Base-by-base conservation (phyloP, 2,888 invertebrate genomes). In the Drosophila antonietae region DNA sequence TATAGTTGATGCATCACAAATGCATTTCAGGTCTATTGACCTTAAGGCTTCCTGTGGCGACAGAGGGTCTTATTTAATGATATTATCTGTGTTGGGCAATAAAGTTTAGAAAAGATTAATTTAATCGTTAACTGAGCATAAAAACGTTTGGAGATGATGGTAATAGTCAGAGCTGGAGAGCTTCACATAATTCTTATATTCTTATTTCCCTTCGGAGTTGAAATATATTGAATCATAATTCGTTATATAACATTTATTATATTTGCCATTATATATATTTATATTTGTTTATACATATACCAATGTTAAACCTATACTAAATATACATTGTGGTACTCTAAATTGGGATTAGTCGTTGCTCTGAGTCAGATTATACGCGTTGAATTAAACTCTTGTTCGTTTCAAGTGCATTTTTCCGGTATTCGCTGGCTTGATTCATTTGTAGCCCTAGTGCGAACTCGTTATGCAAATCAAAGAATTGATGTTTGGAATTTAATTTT, bases 401-500 rank as follows among this genome's bases (percentile, higher is more conserved):
- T 31, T 6, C 10, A 3, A 47, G 37, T 33, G 10, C 1, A 18
- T 55, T 51, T 62, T 33, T 44, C 15, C 33, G 14, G 20, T 15
- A 33, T 56, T 31, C 18, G 33, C 14, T 35, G 18, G 20, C 6
- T 46, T 20, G 20, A n/a, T 74, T 31, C 28, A 41, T 28, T 49
- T 49, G 18, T 14, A 18, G 51, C 3, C 33, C 51, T 51, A 18
- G 51, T 18, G n/a, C n/a, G 8, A 47, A 10, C 12, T 15, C 15
- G 23, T 20, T 56, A 31, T 51, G 51, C 51, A 56, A 66, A 43
- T 59, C 37, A 53, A 23, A 37, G 35, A 69, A 37, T 44, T 56
- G 15, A 8, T 43, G 18, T 20, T 53, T 49, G 5, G 8, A 55
- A 69, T 56, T 33, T 44, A 20, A 70, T 23, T 73, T 73, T 23